Conservation (phyloP, 2,113 vertebrate species). For the Xerus inauris region DNA sequence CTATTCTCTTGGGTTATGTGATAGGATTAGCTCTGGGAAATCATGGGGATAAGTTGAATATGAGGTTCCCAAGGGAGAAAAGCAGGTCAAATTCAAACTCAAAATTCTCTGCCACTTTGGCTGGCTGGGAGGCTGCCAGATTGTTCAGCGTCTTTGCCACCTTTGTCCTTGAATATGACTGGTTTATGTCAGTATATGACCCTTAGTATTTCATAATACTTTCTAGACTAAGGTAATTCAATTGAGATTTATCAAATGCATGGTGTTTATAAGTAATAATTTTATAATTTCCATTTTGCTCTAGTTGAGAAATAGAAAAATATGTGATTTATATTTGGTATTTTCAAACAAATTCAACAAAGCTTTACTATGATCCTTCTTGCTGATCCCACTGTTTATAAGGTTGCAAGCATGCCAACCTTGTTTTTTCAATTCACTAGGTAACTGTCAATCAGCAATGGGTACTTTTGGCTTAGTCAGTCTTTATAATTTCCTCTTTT, state of each 20-base stretch:
- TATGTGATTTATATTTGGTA: background rate
- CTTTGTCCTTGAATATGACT: background rate
- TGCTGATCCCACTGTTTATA: background rate
- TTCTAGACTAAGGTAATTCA: background rate
- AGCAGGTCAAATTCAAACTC: background rate
- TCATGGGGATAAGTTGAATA: constrained; percentile 1
- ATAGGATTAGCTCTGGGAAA: constrained; percentile 14
- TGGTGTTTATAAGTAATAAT: constrained; percentile 19
- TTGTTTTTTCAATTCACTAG: background rate
- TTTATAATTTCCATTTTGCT: constrained; percentile 7
- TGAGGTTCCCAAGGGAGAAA: background rate
- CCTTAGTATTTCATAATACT: background rate
- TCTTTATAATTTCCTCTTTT: background rate
- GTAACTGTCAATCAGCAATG: background rate
- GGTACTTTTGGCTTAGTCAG: background rate
- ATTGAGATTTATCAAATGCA: background rate
- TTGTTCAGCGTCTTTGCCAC: background rate
- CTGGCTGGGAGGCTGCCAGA: background rate
- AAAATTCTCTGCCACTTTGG: background rate
- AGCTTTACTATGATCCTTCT: background rate
- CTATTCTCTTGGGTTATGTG: constrained; percentile 14
- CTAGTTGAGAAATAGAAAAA: background rate
- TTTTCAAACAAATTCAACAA: constrained; percentile 27
- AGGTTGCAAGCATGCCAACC: background rate
- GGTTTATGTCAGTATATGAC: background rate